Evolutionary conservation across 2,888 invertebrate genomes (phyloP), one percentile per base, ranked within the genome.

Genomic region (Meandrusa payeni): DNA sequence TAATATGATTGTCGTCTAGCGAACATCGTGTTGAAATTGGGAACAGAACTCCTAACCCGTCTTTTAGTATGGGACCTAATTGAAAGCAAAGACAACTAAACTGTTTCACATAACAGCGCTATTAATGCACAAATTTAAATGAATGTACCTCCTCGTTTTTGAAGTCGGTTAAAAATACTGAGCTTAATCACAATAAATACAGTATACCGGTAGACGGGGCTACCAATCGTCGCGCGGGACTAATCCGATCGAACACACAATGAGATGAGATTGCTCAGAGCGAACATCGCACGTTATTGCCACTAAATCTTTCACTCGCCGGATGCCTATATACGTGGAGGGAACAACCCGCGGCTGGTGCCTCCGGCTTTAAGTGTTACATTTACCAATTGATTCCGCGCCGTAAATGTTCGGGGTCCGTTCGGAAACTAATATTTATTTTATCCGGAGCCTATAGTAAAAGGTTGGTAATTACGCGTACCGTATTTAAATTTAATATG

Each of bases 241-340:
- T 82, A 81, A 85, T 83, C 81, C 77, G 76, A 79, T 76, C 69
- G 67, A 63, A 64, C 77, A 74, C 74, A 85, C 85, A 82, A 85
- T 79, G 71, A 68, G 72, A 69, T 68, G 64, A 68, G 67, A 78
- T 76, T 68, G 76, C 71, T 73, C 57, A 59, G 60, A 62, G 76
- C 70, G 62, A 59, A 76, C 76, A 73, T 72, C 66, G 67, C 63
- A 64, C 80, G 73, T 81, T 86, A 85, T 86, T 86, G 85, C 81
- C 86, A 71, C 79, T 86, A 86, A 86, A 86, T 86, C 83, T 86
- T 81, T 73, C 79, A 74, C 63, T 64, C 61, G 29, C 60, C 50
- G 51, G 60, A 65, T 59, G 66, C 64, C 60, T 52, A 55, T 54
- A 51, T 31, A 32, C 57, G 55, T 48, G 50, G 48, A 51, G 54